Percentiles rank a stretch among this genome's conserved stretches.
Conservation (phyloP, 2,113 vertebrate species). For the Nansenia antarctica region DNA sequence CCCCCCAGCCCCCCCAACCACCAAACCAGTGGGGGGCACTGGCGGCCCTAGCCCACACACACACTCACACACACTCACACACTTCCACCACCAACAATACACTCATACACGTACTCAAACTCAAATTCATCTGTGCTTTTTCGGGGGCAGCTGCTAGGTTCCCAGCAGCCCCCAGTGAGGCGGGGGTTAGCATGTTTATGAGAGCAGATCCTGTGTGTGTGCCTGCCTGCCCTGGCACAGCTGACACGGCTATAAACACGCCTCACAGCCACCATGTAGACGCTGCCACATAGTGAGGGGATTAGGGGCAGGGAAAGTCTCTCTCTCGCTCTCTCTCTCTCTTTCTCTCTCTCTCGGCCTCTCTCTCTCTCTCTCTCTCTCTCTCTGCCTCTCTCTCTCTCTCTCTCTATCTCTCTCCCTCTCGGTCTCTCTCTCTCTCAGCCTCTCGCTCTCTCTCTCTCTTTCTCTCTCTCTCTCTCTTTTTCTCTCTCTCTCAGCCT, state of each 20-base stretch:
- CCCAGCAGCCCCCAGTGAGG: background rate
- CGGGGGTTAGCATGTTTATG: background rate
- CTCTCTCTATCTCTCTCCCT: background rate
- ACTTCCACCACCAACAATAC: background rate
- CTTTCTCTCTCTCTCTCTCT: background rate
- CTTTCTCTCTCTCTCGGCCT: background rate
- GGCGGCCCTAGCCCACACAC: background rate
- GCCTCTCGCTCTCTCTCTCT: no score
- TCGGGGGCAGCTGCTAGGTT: slow-evolving; percentile 56
- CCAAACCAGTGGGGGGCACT: background rate
- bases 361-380: background rate
- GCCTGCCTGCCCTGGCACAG: slow-evolving; percentile 39
- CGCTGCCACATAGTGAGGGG: slow-evolving; percentile 45
- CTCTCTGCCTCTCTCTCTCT: slow-evolving; percentile 28
- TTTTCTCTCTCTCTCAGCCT: no score
- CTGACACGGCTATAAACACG: slow-evolving; percentile 27
- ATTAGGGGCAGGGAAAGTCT: slow-evolving; percentile 39
- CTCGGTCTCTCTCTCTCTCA: background rate
- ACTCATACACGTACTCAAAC: slow-evolving; percentile 26
- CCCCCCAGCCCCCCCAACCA: slow-evolving; percentile 52
- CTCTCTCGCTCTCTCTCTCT: background rate
- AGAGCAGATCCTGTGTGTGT: background rate
- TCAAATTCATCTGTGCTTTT: slow-evolving; percentile 22
- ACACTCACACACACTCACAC: slow-evolving; percentile 5
- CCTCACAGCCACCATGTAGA: slow-evolving; percentile 43